Conservation (phyloP, 2,888 invertebrate species). For the Tipula unca region DNA sequence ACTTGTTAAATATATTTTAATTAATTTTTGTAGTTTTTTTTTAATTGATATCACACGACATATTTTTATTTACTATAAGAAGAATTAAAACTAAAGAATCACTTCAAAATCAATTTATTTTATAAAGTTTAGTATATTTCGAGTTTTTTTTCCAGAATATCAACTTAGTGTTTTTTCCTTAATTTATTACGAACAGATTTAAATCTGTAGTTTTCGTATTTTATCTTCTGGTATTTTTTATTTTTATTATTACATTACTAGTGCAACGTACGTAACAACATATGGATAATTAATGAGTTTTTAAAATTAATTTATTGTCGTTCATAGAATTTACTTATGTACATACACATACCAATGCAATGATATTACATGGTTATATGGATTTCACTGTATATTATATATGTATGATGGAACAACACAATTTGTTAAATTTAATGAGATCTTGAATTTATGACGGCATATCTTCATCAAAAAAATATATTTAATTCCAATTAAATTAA, state of each 20-base stretch:
- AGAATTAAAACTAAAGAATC: neutral
- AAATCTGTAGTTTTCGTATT: neutral
- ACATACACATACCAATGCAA: neutral
- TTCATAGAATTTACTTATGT: neutral
- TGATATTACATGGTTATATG: neutral
- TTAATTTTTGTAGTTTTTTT: neutral
- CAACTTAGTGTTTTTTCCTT: neutral
- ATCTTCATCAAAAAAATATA: neutral
- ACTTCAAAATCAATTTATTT: neutral
- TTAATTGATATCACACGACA: neutral
- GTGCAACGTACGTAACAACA: neutral
- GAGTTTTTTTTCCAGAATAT: neutral
- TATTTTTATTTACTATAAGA: neutral
- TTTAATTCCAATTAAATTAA: neutral
- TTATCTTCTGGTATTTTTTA: neutral
- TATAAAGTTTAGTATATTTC: neutral
- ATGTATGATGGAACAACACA: neutral
- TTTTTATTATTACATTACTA: neutral
- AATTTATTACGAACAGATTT: conserved; percentile 14
- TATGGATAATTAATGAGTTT: conserved; percentile 3
- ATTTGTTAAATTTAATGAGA: neutral
- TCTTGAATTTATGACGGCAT: neutral
- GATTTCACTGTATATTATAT: too few species aligned
- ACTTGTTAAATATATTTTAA: neutral
- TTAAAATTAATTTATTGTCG: neutral